These are phyloP conservation scores for Tenebrosternarchus preto DNA, from an alignment of 2,113 vertebrate genomes.

Conservation along the genomic window DNA sequence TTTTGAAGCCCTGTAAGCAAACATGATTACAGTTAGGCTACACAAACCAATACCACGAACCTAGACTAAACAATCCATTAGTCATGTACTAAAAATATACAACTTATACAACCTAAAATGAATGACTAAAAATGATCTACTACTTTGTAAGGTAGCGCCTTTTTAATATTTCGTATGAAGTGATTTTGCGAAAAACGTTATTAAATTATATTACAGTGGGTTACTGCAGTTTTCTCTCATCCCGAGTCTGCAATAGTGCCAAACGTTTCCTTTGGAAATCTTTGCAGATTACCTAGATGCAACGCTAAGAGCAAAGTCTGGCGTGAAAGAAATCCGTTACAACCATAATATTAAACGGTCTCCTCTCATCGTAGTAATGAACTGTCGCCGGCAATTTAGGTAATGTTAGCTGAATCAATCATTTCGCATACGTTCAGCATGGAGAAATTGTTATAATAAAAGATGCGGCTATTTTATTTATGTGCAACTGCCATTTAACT, in stretches of 20 bases:
- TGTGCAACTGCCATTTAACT: too few species aligned
- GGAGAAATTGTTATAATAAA: background rate
- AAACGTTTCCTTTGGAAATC: background rate
- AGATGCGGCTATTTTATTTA: background rate
- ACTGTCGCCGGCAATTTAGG: background rate
- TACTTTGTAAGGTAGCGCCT: background rate
- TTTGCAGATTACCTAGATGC: background rate
- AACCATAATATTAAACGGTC: background rate
- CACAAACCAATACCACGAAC: too few species aligned
- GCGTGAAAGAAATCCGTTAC: background rate
- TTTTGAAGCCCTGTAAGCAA: background rate
- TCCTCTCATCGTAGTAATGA: background rate
- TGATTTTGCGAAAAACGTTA: background rate
- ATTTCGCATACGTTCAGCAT: background rate
- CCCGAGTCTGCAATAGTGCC: background rate
- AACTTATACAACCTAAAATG: too few species aligned
- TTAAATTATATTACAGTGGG: background rate
- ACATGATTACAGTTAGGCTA: background rate
- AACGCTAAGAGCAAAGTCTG: background rate
- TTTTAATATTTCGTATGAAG: background rate
- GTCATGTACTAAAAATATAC: too few species aligned
- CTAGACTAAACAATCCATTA: too few species aligned
- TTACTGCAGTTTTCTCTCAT: background rate
- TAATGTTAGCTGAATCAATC: background rate
- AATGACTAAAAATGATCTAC: background rate